Percentiles rank a stretch among this genome's conserved stretches.
Conservation (phyloP, 2,888 invertebrate species). For the Lepidocyrtoides sp. region DNA sequence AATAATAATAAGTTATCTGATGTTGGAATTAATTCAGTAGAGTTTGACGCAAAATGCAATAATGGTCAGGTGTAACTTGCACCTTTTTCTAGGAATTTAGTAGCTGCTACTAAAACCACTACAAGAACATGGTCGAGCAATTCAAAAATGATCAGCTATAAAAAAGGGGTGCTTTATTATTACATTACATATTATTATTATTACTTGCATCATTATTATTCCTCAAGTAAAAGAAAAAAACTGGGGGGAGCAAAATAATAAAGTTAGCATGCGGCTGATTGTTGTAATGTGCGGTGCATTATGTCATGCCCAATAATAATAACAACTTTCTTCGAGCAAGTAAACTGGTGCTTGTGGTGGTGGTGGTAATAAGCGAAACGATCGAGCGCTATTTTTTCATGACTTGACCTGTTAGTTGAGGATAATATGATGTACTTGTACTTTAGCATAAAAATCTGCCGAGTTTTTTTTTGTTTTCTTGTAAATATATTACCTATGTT, state of each 20-base stretch:
- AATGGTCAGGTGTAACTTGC: constrained; percentile 49
- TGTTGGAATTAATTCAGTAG: background rate
- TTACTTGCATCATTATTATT: constrained; percentile 55
- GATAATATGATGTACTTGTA: background rate
- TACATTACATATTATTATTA: constrained; percentile 62
- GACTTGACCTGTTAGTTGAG: constrained; percentile 49
- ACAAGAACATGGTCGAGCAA: constrained; percentile 43
- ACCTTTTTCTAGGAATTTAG: constrained; percentile 58
- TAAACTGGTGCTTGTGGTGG: constrained; percentile 51
- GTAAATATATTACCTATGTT: background rate
- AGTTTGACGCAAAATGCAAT: constrained; percentile 44
- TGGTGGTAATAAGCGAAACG: constrained; percentile 42
- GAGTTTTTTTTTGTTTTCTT: background rate
- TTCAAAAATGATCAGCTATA: constrained; percentile 56
- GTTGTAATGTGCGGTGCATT: constrained; percentile 75
- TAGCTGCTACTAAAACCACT: constrained; percentile 43
- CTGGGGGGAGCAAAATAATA: constrained; percentile 6
- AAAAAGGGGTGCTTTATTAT: constrained; percentile 66
- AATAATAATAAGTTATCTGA: background rate
- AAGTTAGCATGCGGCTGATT: constrained; percentile 45
- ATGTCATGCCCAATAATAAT: constrained; percentile 80
- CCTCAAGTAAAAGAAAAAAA: constrained; percentile 23
- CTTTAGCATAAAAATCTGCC: constrained; percentile 15
- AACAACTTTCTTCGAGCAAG: constrained; percentile 70
- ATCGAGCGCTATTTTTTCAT: constrained; percentile 65